A percentile compares a stretch with the other conserved stretches of the same genome.
These are phyloP conservation scores for Zaprionus inermis DNA, from an alignment of 1,140 invertebrate species.

Conservation along the genomic window DNA sequence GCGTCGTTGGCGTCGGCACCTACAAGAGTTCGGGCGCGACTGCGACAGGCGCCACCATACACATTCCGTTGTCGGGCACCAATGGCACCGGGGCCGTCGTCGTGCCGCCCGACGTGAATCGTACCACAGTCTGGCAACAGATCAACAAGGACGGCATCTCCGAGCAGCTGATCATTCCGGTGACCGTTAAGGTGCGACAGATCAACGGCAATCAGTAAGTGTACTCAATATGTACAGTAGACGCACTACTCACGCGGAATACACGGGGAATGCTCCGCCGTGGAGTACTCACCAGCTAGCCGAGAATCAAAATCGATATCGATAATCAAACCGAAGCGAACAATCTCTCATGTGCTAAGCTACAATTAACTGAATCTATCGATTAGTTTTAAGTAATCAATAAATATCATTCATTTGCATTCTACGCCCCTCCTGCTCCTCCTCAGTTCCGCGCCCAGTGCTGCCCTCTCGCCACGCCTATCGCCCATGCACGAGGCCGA, in stretches of 20 bases:
- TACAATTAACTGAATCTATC: neutral
- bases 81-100: slow-evolving; percentile 88
- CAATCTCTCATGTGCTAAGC: no score
- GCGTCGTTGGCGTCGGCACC: slow-evolving; percentile 65
- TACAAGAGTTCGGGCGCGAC: slow-evolving; percentile 55
- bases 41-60: slow-evolving; percentile 66
- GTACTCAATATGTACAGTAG: slow-evolving; percentile 22
- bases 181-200: slow-evolving; percentile 77
- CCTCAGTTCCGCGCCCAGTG: slow-evolving; percentile 61
- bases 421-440: slow-evolving; percentile 25
- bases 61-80: slow-evolving; percentile 88
- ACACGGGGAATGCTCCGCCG: neutral
- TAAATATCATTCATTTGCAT: slow-evolving; percentile 51
- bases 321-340: neutral
- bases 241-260: neutral
- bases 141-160: slow-evolving; percentile 87
- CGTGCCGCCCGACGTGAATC: slow-evolving; percentile 96
- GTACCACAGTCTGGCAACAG: slow-evolving; percentile 97
- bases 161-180: slow-evolving; percentile 72
- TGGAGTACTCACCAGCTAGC: slow-evolving; percentile 9
- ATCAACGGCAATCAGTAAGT: slow-evolving; percentile 83
- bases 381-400: slow-evolving; percentile 7
- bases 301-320: slow-evolving; percentile 2
- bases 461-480: slow-evolving; percentile 72
- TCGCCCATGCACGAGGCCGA: slow-evolving; percentile 82